Base-by-base conservation (phyloP, 1,140 invertebrate species). In the Zaprionus africanus region DNA sequence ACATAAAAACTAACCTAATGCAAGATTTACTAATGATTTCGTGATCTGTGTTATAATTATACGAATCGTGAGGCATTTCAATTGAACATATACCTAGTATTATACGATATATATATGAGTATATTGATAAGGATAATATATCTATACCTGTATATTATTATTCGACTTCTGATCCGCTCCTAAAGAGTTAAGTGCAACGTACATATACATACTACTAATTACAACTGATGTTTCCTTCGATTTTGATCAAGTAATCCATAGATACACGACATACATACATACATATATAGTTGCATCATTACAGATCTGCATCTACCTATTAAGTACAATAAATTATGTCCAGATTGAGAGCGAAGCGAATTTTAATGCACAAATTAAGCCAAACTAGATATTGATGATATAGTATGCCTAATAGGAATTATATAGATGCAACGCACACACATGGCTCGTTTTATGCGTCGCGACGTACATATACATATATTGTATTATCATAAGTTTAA, bases 21-120 rank as follows among this genome's bases (percentile, higher is more conserved):
- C 64, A 74, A 58, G 34, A 49, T 69, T 70, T 67, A 83, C 62
- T 84, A 86, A 63, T 88, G 73, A 88, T 75, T 83, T 86, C 56
- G 70, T 87, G 64, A 79, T 87, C 84, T 88, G 84, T 88, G 84
- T 83, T 85, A 85, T 85, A 84, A 69, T 84, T 84, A 61, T 84
- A 83, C 69, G 34, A 41, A 31, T 28, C 60, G 57, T 49, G 46
- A 22, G 34, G 34, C 51, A 63, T 51, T 15, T 38, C 46, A 64
- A 43, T 68, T 51, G 24, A 28, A 31, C 15, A 56, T 28, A 56
- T 17, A 56, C 15, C 19, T 24, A 24, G 19, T 56, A 56, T 56
- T 56, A 56, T 15, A 56, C 24, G 3, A 51, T 53, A 61, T 28
- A 28, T 41, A 62, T 46, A 59, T 58, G 41, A 19, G 54, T 19